Evolutionary conservation across 2,888 invertebrate genomes (phyloP).

Genomic region (Diarsia mendica): DNA sequence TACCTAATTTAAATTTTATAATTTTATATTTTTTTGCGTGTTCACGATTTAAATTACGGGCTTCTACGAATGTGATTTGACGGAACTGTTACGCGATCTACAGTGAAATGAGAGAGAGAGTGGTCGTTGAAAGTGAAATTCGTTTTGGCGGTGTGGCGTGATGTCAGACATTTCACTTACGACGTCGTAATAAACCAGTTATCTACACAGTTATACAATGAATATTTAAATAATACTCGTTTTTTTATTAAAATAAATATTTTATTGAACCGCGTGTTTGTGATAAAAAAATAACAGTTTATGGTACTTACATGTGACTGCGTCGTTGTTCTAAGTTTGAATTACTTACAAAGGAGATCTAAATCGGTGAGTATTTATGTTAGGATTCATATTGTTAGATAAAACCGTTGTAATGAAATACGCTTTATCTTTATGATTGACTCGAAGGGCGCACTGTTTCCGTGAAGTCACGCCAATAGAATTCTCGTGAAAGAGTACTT

Average conservation of each 20-base stretch:
- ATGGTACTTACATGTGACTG: conserved; percentile 13
- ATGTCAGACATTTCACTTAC: conserved; percentile 78
- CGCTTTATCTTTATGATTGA: conserved; percentile 57
- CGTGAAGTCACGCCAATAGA: conserved; percentile 48
- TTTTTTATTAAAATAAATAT: conserved; percentile 5
- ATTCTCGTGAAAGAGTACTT: conserved; percentile 41
- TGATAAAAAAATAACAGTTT: conserved; percentile 26
- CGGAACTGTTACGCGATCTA: conserved; percentile 67
- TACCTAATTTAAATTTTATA: no score
- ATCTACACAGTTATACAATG: conserved; percentile 60
- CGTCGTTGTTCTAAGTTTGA: conserved; percentile 30
- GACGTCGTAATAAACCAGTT: conserved; percentile 70
- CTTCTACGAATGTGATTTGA: conserved; percentile 16
- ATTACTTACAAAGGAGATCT: conserved; percentile 19
- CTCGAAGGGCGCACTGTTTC: conserved; percentile 51
- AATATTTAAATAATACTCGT: conserved; percentile 39
- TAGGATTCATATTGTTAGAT: conserved; percentile 41
- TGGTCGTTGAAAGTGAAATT: conserved; percentile 84
- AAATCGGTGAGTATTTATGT: conserved; percentile 49
- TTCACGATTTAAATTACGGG: conserved; percentile 23
- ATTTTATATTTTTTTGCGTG: conserved; percentile 6
- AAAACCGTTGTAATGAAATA: conserved; percentile 24
- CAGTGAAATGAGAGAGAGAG: conserved; percentile 81
- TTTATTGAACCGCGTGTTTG: conserved; percentile 16
- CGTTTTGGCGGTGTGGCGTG: conserved; percentile 73